Conservation (phyloP, 2,113 vertebrate genomes). For the Cebus imitator region DNA sequence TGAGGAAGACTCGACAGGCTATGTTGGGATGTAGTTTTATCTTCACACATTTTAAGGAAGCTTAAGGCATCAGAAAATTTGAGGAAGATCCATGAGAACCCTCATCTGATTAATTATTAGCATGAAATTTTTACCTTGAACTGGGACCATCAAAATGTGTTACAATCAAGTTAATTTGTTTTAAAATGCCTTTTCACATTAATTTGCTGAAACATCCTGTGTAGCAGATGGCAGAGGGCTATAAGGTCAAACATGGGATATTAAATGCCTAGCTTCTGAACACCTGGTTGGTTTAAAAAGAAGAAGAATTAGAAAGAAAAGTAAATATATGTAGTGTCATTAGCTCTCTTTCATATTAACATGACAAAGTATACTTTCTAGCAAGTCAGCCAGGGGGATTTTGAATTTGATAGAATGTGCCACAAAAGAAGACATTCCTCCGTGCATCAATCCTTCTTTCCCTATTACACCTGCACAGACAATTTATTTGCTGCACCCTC, state of each 20-base stretch:
- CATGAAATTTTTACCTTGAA: slow-evolving; percentile 41
- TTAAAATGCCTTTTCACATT: slow-evolving; percentile 36
- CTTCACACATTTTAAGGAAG: not conserved
- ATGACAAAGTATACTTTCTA: slow-evolving; percentile 51
- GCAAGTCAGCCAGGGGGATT: slow-evolving; percentile 37
- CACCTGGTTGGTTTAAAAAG: slow-evolving; percentile 63
- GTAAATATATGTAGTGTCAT: slow-evolving; percentile 45
- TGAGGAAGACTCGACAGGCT: not conserved
- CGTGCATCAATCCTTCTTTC: slow-evolving; percentile 6
- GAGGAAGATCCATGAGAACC: not conserved
- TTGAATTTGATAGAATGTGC: slow-evolving; percentile 48
- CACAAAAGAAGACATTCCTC: slow-evolving; percentile 13
- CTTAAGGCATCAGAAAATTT: not conserved
- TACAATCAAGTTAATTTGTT: slow-evolving; percentile 55
- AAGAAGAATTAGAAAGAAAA: not conserved
- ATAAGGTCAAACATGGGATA: slow-evolving; percentile 60
- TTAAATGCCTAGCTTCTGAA: slow-evolving; percentile 61
- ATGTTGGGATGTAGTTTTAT: not conserved
- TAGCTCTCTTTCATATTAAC: slow-evolving; percentile 38
- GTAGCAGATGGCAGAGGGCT: slow-evolving; percentile 69
- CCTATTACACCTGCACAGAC: slow-evolving; percentile 55
- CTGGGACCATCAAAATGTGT: slow-evolving; percentile 42
- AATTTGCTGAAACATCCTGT: not conserved
- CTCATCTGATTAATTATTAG: not conserved
- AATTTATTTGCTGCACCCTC: slow-evolving; percentile 64